phyloP scores from a whole-genome alignment of 2,113 vertebrate genomes.

The Panthera uncia region DNA sequence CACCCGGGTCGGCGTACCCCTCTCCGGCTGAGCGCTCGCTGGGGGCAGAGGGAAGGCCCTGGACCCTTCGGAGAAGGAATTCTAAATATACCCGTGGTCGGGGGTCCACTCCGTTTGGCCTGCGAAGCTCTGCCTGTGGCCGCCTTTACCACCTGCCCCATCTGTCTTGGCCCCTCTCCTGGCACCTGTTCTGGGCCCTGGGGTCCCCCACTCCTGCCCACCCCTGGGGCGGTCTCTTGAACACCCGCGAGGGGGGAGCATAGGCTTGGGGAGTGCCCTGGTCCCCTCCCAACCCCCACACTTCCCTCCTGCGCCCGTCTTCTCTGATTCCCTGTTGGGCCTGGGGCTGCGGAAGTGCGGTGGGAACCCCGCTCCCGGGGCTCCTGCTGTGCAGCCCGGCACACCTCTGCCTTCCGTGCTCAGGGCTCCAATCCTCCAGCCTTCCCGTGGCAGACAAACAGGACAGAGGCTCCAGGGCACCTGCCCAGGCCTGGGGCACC shows the following conservation, averaged over 20 bases:
- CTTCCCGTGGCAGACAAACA: not conserved
- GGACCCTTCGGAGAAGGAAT: not conserved
- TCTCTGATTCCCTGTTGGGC: not conserved
- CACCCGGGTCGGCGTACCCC: rapidly evolving
- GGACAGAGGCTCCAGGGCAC: not conserved
- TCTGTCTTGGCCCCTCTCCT: rapidly evolving
- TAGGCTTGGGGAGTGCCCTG: rapidly evolving
- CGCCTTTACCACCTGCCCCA: not conserved
- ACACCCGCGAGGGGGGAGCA: rapidly evolving
- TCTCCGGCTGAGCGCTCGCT: not conserved
- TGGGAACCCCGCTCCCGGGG: too few species aligned
- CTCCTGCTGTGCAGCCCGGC: too few species aligned
- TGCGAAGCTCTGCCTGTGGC: not conserved
- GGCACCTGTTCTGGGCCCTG: too few species aligned
- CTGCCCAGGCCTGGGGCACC: rapidly evolving
- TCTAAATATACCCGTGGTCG: rapidly evolving
- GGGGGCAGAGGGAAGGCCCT: not conserved
- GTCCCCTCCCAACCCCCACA: too few species aligned
- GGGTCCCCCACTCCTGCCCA: not conserved
- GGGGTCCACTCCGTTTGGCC: too few species aligned
- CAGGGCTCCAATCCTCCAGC: not conserved
- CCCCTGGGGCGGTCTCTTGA: not conserved
- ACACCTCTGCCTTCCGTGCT: not conserved
- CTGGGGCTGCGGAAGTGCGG: not conserved
- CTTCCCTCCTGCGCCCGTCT: rapidly evolving